Base-by-base conservation (phyloP, 35 echinoderm and acorn worm genomes). In the Patiria miniata region DNA sequence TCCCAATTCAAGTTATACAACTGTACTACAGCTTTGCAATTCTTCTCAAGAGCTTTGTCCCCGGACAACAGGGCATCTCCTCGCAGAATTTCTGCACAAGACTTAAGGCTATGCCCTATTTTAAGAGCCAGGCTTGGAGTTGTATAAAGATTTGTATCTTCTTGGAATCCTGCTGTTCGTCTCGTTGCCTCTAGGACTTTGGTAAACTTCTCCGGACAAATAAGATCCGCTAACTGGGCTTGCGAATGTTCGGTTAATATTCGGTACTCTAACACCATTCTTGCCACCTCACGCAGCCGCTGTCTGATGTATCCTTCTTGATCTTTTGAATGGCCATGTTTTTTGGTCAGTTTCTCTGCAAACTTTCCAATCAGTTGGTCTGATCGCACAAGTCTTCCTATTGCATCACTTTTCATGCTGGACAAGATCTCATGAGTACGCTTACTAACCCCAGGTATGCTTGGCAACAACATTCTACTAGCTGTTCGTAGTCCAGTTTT, bases 91-190 rank as follows among this genome's bases (percentile, higher is more conserved):
- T 90, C 80, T 44, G 54, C 21, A 16, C 51, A 58, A 47, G 52
- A 30, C 44, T 81, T 90, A 8, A 93, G 36, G 57, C 47, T 47
- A 33, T 68, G 61, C 26, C 61, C 61, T 29, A 68, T 68, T 33
- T 68, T 93, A 0, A 88, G 22, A 8, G 80, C 91, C 7, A 93
- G 86, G 50, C 79, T 83, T 83, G 86, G 91, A 17, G 79, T 82
- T 32, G 5, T 21, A 40, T 93, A 93, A 1, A 84, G 32, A 37
- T 88, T 50, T 17, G 85, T 89, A 7, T 83, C 36, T 83, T 55
- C 79, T 78, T 87, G 58, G 39, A 83, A 93, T 28, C 81, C 91
- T 40, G 91, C 79, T 37, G 80, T 57, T 28, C 22, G 16, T 30
- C 85, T 57, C 52, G 85, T 87, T 36, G 91, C 91, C 26, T 87